phyloP scores from a whole-genome alignment of 2,888 invertebrate species.

The Agrilus biguttatus region DNA sequence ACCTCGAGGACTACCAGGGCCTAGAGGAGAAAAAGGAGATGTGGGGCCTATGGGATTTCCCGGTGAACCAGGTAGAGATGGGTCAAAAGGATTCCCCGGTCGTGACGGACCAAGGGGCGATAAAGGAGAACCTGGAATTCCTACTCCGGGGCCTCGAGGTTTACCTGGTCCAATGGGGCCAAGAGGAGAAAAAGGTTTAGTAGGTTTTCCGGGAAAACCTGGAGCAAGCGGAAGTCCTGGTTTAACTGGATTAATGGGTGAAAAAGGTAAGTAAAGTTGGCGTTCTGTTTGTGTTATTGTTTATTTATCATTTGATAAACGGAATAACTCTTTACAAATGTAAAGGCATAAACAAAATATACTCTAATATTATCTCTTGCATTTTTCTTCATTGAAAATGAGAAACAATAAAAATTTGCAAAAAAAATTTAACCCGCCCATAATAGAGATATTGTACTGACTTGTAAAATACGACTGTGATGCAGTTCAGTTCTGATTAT shows the following conservation, averaged over 20 bases:
- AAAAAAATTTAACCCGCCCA: too few species aligned
- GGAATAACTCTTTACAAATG: too few species aligned
- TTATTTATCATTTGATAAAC: too few species aligned
- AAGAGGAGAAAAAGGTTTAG: slow-evolving; percentile 58
- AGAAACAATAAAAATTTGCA: too few species aligned
- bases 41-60: slow-evolving; percentile 63
- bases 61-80: slow-evolving; percentile 52
- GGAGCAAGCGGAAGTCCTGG: slow-evolving; percentile 58
- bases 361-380: too few species aligned
- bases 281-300: too few species aligned
- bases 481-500: too few species aligned
- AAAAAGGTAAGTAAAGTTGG: slow-evolving; percentile 32
- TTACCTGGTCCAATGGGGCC: slow-evolving; percentile 49
- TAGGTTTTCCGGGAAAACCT: slow-evolving; percentile 60
- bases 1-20: slow-evolving; percentile 60
- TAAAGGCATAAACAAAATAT: too few species aligned
- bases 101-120: slow-evolving; percentile 42
- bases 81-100: slow-evolving; percentile 47
- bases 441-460: too few species aligned
- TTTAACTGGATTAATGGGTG: slow-evolving; percentile 32
- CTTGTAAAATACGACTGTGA: too few species aligned
- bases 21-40: slow-evolving; percentile 68
- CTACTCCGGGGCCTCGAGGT: slow-evolving; percentile 51
- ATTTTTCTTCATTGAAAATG: too few species aligned
- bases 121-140: slow-evolving; percentile 59